Evolutionary conservation across 2,888 invertebrate genomes (phyloP).

Genomic region (Ellobium chinense): DNA sequence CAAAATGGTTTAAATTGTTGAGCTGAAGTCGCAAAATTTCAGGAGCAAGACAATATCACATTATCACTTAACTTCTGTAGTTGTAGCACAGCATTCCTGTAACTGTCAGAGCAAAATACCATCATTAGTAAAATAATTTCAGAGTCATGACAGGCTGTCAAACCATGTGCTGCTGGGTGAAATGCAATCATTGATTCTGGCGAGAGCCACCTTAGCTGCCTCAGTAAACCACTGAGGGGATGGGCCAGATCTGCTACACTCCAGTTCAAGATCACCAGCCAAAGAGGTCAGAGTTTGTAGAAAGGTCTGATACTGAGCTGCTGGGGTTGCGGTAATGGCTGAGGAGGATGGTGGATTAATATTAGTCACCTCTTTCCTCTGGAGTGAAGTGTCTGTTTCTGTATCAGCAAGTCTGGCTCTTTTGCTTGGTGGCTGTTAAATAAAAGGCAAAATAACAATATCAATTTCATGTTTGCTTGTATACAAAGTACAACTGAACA

Average conservation of each 20-base stretch:
- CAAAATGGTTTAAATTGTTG: no score
- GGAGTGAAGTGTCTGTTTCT: not conserved
- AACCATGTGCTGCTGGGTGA: not conserved
- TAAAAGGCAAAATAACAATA: not conserved
- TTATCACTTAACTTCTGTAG: no score
- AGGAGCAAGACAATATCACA: no score
- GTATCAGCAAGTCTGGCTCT: constrained; percentile 2
- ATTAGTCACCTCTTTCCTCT: not conserved
- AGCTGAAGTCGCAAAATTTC: no score
- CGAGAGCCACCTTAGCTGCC: not conserved
- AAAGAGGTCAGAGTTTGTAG: constrained; percentile 3
- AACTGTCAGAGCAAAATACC: no score
- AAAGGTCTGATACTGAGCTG: constrained; percentile 1
- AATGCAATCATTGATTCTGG: constrained; percentile 12
- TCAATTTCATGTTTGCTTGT: no score
- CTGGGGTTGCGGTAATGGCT: not conserved
- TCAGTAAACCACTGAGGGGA: constrained; percentile 10
- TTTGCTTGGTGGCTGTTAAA: not conserved
- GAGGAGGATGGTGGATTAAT: not conserved
- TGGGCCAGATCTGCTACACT: not conserved
- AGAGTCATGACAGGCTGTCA: constrained; percentile 24
- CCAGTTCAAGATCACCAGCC: constrained; percentile 18
- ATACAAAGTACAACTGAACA: no score
- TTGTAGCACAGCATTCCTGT: no score
- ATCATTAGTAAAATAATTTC: no score